Evolutionary conservation across 2,797 vertebrate species (phyloP).

Genomic region (Eleutherodactylus coqui): DNA sequence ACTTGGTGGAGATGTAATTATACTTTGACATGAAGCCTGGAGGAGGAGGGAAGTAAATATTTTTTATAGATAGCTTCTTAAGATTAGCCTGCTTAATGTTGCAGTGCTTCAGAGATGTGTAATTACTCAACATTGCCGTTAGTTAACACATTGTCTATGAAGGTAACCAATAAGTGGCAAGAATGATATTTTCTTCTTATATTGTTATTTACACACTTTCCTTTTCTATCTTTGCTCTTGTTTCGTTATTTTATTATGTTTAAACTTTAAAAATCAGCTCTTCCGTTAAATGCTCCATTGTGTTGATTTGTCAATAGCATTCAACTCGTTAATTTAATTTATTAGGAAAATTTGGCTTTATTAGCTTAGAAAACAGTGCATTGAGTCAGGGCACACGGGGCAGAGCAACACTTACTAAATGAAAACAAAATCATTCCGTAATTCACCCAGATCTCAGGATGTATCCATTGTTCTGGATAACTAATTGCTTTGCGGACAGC

Average conservation of each 20-base stretch:
- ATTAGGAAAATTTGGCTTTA: conserved; percentile 11
- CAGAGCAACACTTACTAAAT: background rate
- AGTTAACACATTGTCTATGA: background rate
- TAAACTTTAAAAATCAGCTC: background rate
- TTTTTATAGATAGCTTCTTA: too few relatives aligned
- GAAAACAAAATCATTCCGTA: conserved; percentile 27
- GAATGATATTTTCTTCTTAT: background rate
- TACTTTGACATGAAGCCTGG: too few relatives aligned
- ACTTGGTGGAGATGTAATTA: too few relatives aligned
- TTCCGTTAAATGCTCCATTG: background rate
- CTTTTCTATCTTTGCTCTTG: background rate
- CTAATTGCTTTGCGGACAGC: conserved; percentile 34
- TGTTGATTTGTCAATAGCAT: conserved; percentile 1
- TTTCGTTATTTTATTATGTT: background rate
- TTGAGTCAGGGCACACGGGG: background rate
- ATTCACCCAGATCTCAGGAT: conserved; percentile 31
- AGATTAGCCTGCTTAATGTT: too few relatives aligned
- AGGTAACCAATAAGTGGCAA: background rate
- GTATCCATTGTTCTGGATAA: conserved; percentile 16
- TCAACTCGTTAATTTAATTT: conserved; percentile 26
- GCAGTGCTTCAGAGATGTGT: background rate
- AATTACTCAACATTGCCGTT: background rate
- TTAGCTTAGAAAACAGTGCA: conserved; percentile 20
- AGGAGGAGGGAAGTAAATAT: too few relatives aligned
- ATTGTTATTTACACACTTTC: background rate